A percentile compares a stretch with the other conserved stretches of the same genome.
phyloP scores from a whole-genome alignment of 2,113 vertebrate species.

The Pseudopipra pipra region DNA sequence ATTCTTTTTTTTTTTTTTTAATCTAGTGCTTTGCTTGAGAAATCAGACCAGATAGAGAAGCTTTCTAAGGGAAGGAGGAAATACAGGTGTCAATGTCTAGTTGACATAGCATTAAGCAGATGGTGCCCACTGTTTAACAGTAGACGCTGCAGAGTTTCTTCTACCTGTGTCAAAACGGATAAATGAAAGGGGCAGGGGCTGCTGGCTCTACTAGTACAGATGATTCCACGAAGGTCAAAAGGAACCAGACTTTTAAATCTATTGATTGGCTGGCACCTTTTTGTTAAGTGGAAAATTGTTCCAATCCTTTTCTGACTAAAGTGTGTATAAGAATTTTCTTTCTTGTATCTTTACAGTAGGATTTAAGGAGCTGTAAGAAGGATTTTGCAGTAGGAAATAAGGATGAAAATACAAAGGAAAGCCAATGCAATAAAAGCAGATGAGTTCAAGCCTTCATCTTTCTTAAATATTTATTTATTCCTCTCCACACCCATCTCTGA shows the following conservation, averaged over 20 bases:
- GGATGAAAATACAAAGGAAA: not conserved
- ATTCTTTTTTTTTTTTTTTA: not conserved
- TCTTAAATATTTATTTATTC: not conserved
- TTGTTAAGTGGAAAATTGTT: not conserved
- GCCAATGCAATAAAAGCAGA: not conserved
- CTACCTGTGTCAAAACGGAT: not conserved
- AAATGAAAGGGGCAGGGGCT: not conserved
- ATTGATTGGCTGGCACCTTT: not conserved
- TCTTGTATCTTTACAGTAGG: not conserved
- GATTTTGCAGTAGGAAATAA: not conserved
- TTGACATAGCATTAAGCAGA: not conserved
- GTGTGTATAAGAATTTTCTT: not conserved
- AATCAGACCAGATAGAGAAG: not conserved
- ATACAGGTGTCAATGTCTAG: not conserved
- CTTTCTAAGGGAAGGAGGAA: not conserved
- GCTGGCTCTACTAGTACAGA: not conserved
- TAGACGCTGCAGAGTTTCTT: not conserved
- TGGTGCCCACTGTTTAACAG: not conserved
- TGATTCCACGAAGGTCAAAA: not conserved
- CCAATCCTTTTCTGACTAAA: not conserved
- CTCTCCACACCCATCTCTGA: not conserved
- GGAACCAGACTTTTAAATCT: not conserved
- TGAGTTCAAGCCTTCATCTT: not conserved
- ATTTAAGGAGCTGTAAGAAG: not conserved
- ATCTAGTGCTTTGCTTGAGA: not conserved